These are phyloP conservation scores for Trachelus troglodyta DNA, from an alignment of 2,888 invertebrate genomes.

Conservation along the genomic window DNA sequence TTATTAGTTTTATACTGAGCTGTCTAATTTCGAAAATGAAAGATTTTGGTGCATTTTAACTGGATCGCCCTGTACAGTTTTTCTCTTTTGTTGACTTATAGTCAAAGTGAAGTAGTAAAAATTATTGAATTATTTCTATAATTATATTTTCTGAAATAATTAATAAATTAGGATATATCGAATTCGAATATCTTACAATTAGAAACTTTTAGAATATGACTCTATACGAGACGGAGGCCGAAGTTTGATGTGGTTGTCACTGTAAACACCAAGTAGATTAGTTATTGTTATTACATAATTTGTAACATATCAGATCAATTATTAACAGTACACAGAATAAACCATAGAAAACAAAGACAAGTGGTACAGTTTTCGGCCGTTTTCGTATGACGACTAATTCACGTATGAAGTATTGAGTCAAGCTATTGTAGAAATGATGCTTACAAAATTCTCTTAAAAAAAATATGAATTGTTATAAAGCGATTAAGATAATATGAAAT, in stretches of 20 bases:
- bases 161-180: background rate
- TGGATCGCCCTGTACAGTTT: background rate
- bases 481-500: background rate
- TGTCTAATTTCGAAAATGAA: background rate
- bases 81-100: background rate
- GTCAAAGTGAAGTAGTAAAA: background rate
- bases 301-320: background rate
- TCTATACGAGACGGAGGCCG: background rate
- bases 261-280: background rate
- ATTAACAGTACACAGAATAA: background rate
- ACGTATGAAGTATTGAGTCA: background rate
- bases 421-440: background rate
- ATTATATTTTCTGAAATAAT: background rate
- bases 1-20: background rate
- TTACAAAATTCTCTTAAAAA: background rate
- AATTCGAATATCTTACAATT: background rate
- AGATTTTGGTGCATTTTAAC: background rate
- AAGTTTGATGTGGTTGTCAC: background rate
- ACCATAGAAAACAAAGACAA: background rate
- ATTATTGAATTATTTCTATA: background rate
- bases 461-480: background rate
- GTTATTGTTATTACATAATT: background rate
- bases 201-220: background rate
- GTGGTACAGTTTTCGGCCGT: background rate
- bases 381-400: background rate